These are phyloP conservation scores for Tinea trinotella DNA, from an alignment of 2,888 invertebrate genomes.

Conservation along the genomic window DNA sequence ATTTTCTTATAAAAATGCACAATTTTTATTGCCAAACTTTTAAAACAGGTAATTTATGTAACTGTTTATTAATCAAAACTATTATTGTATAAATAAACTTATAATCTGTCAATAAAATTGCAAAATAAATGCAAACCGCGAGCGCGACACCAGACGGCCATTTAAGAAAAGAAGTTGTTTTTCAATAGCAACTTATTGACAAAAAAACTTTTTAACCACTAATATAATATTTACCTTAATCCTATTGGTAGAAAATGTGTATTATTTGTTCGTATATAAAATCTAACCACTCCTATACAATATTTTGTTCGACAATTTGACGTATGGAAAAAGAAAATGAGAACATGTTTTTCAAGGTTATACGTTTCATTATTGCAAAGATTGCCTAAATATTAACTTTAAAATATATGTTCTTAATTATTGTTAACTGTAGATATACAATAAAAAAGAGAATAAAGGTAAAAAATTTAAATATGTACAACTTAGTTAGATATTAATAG, in stretches of 20 bases:
- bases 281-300: background rate
- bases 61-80: background rate
- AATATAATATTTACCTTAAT: background rate
- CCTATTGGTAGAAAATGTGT: background rate
- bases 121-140: constrained; percentile 4
- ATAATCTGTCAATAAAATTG: background rate
- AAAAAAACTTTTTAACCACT: background rate
- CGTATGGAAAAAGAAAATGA: background rate
- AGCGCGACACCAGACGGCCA: background rate
- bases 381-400: background rate
- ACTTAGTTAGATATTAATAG: no score
- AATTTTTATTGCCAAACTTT: background rate
- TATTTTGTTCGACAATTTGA: constrained; percentile 5
- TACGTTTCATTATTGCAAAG: background rate
- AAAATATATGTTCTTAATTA: no score
- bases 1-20: background rate
- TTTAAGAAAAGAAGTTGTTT: constrained; percentile 1
- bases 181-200: background rate
- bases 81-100: background rate
- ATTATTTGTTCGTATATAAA: background rate
- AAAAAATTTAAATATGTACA: no score
- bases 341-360: constrained; percentile 7
- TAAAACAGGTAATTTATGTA: background rate
- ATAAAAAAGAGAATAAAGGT: no score
- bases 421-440: no score